Conservation (phyloP, 2,888 invertebrate species). For the Trachelus troglodyta region DNA sequence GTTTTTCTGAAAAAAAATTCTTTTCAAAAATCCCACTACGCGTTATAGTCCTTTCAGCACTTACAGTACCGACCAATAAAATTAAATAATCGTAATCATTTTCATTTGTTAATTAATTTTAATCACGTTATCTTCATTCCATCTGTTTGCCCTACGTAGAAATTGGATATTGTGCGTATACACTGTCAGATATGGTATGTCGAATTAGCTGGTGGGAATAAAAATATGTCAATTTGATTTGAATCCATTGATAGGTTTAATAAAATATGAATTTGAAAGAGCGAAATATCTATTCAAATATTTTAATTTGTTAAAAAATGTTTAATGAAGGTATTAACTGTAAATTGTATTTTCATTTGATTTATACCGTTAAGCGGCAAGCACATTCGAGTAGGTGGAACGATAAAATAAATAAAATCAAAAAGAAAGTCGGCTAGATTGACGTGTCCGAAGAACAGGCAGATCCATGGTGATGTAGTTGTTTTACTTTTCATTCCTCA, state of each 20-base stretch:
- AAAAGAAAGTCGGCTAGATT: slow-evolving; percentile 60
- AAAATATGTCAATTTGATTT: background rate
- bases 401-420: background rate
- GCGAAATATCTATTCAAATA: background rate
- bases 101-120: background rate
- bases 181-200: too few relatives aligned
- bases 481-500: slow-evolving; percentile 90
- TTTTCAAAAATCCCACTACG: background rate
- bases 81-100: background rate
- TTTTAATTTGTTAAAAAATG: background rate
- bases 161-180: background rate
- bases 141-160: background rate
- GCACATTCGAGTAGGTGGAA: background rate
- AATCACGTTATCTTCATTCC: background rate
- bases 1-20: background rate
- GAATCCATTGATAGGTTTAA: background rate
- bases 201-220: background rate
- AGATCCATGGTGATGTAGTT: slow-evolving; percentile 77
- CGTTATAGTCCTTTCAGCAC: background rate
- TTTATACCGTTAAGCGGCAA: background rate
- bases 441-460: slow-evolving; percentile 64
- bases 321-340: background rate
- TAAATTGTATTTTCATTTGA: background rate
- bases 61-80: background rate
- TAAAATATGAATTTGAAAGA: background rate